These are phyloP conservation scores for Alcedo quadribrachys DNA, from an alignment of 2,797 vertebrate genomes.

Conservation along the genomic window DNA sequence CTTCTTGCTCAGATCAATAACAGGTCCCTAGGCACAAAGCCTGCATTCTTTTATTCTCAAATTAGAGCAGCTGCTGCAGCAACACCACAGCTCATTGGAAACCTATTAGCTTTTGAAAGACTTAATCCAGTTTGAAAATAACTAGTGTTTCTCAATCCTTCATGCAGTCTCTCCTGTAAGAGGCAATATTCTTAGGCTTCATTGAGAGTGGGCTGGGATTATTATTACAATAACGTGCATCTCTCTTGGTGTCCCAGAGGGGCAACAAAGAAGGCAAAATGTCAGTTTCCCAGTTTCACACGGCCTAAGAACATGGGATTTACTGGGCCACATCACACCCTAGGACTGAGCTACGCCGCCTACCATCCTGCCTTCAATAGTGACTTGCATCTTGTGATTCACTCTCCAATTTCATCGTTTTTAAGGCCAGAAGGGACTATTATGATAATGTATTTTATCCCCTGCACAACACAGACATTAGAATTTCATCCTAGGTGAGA, in stretches of 20 bases:
- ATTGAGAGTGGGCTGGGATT: background rate
- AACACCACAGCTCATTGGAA: conserved; percentile 74
- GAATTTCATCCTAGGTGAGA: conserved; percentile 16
- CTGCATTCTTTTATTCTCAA: conserved; percentile 84
- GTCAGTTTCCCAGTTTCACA: conserved; percentile 56
- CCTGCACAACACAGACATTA: background rate
- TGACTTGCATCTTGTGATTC: background rate
- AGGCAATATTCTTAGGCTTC: conserved; percentile 45
- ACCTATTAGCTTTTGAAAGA: conserved; percentile 83
- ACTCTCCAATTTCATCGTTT: conserved; percentile 39
- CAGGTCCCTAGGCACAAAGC: conserved; percentile 81
- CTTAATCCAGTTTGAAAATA: conserved; percentile 82
- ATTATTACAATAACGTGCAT: conserved; percentile 40
- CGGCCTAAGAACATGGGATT: conserved; percentile 22
- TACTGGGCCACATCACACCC: conserved; percentile 1
- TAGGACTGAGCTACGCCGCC: background rate
- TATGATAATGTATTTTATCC: conserved; percentile 53
- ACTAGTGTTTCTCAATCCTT: conserved; percentile 66
- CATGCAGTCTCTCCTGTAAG: conserved; percentile 4
- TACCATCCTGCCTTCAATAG: conserved; percentile 18
- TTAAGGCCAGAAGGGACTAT: conserved; percentile 37
- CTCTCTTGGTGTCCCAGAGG: conserved; percentile 8
- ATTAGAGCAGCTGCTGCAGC: conserved; percentile 87
- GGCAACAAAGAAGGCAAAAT: conserved; percentile 58
- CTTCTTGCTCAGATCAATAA: conserved; percentile 77